phyloP scores from a whole-genome alignment of 1,140 invertebrate genomes.

The Macrostomum lignano region DNA sequence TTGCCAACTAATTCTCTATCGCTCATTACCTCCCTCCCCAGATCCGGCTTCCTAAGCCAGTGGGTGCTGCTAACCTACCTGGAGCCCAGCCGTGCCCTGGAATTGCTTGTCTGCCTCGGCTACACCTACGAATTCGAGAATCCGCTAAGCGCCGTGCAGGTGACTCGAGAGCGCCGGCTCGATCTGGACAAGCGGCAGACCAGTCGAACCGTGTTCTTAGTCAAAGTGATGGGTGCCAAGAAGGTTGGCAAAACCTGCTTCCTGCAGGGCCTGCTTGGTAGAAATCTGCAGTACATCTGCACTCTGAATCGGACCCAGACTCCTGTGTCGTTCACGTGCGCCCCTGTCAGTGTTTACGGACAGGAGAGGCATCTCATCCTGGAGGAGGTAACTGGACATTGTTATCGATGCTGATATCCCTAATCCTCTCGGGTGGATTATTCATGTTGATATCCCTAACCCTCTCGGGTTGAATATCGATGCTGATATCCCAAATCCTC shows the following conservation, averaged over 20 bases:
- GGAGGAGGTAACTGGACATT: no score
- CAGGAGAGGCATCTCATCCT: no score
- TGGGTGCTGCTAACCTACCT: slow-evolving; percentile 38
- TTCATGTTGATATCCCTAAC: no score
- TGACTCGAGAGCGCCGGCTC: slow-evolving; percentile 71
- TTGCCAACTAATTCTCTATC: background rate
- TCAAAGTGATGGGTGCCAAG: slow-evolving; percentile 76
- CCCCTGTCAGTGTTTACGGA: no score
- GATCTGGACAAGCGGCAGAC: slow-evolving; percentile 81
- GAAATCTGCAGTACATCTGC: slow-evolving; percentile 20
- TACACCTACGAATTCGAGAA: slow-evolving; percentile 68
- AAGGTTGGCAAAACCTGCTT: slow-evolving; percentile 73
- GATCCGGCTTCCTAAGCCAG: background rate
- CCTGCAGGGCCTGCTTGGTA: slow-evolving; percentile 48
- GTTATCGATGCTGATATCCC: no score
- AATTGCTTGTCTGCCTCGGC: slow-evolving; percentile 77
- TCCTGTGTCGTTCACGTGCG: no score
- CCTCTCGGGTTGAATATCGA: no score
- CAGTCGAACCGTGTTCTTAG: slow-evolving; percentile 72
- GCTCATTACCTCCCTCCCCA: background rate
- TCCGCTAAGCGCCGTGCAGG: slow-evolving; percentile 31
- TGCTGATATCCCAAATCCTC: no score
- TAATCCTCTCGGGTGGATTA: no score
- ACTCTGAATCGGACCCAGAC: background rate
- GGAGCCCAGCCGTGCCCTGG: slow-evolving; percentile 55